Conservation (phyloP, 2,797 vertebrate genomes). For the Clarias fuscus region DNA sequence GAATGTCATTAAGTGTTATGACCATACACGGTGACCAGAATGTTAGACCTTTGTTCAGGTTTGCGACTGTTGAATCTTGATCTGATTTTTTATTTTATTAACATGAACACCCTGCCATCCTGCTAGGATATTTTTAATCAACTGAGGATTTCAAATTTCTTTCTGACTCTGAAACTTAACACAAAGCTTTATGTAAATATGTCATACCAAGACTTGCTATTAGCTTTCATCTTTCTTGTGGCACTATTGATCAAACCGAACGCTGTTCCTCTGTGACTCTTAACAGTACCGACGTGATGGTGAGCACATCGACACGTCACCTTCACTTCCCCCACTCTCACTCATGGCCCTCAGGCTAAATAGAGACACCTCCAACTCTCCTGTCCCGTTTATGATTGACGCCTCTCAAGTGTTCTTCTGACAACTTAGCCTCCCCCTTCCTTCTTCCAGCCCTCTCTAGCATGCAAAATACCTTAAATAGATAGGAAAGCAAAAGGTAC, state of each 20-base stretch:
- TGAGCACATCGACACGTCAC: constrained; percentile 62
- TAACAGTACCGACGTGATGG: constrained; percentile 58
- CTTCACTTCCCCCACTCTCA: constrained; percentile 49
- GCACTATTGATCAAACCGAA: constrained; percentile 50
- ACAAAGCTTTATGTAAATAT: constrained; percentile 32
- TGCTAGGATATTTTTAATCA: background rate
- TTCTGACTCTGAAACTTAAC: constrained; percentile 9
- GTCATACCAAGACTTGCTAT: constrained; percentile 38
- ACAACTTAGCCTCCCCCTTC: constrained; percentile 38
- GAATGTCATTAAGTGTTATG: constrained; percentile 10
- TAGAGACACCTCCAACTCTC: constrained; percentile 53
- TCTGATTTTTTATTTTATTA: background rate
- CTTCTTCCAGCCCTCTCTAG: constrained; percentile 31
- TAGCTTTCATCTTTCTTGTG: constrained; percentile 42
- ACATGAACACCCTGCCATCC: background rate
- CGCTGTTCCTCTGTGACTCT: constrained; percentile 54
- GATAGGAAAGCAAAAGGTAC: constrained; percentile 27
- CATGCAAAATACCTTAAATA: constrained; percentile 52
- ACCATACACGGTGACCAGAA: background rate
- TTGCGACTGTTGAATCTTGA: background rate
- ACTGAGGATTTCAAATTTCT: background rate
- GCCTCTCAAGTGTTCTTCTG: constrained; percentile 51
- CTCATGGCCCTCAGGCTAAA: constrained; percentile 58
- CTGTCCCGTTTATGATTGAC: constrained; percentile 52
- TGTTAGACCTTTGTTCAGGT: background rate